Evolutionary conservation across 2,797 vertebrate genomes (phyloP).

Genomic region (Pantherophis vulpinus): DNA sequence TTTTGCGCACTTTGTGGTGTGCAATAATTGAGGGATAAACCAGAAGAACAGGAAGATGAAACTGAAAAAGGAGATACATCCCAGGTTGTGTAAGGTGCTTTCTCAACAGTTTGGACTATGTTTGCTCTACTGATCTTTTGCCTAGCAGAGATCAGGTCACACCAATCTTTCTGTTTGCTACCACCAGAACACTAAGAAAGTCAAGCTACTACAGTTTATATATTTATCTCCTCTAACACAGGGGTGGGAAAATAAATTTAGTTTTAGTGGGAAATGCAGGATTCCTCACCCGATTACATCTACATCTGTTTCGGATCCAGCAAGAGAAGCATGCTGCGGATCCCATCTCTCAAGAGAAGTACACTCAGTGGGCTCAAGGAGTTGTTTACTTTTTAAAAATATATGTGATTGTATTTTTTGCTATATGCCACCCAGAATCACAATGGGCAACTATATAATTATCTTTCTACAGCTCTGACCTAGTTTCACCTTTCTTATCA

Average conservation of each 20-base stretch:
- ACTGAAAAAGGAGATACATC: neutral
- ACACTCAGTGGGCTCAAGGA: neutral
- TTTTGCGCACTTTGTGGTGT: neutral
- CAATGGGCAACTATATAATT: neutral
- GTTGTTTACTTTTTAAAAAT: too few relatives aligned
- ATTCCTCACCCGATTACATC: neutral
- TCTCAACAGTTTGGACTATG: neutral
- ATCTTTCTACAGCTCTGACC: constrained; percentile 39
- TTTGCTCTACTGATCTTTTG: neutral
- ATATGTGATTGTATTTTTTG: too few relatives aligned
- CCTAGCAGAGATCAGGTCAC: neutral
- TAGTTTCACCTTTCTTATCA: constrained; percentile 30
- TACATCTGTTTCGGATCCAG: neutral
- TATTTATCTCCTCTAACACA: neutral
- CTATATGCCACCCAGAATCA: too few relatives aligned
- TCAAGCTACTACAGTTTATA: neutral
- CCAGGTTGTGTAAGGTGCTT: neutral
- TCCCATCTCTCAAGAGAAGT: neutral
- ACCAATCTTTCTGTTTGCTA: neutral
- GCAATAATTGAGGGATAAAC: neutral
- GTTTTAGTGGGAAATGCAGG: neutral
- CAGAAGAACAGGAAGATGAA: neutral
- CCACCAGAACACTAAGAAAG: neutral
- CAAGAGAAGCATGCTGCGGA: neutral
- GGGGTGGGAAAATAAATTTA: neutral